phyloP scores from a whole-genome alignment of 2,113 vertebrate genomes.

The Pollachius pollachius region DNA sequence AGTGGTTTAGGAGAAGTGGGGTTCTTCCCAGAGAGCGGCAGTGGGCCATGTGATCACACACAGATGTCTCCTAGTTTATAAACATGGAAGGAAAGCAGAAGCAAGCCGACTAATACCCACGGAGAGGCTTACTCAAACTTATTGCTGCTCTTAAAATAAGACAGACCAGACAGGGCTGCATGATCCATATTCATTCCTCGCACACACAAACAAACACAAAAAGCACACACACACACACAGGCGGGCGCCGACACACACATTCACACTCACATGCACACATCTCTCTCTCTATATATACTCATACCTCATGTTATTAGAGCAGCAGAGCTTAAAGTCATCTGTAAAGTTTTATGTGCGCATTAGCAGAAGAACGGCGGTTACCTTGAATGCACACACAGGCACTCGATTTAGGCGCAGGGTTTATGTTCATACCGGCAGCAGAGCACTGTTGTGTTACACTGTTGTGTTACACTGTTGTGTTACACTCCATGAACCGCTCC shows the following conservation, averaged over 20 bases:
- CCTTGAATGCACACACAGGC: constrained; percentile 16
- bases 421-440: constrained; percentile 15
- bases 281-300: constrained; percentile 15
- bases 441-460: not conserved
- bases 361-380: no score
- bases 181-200: no score
- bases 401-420: constrained; percentile 17
- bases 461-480: not conserved
- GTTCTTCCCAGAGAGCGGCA: no score
- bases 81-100: no score
- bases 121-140: no score
- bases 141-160: no score
- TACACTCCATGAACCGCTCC: not conserved
- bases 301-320: constrained; percentile 31
- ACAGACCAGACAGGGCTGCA: no score
- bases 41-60: no score
- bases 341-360: constrained; percentile 32
- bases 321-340: constrained; percentile 35
- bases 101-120: no score
- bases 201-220: no score
- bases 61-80: no score
- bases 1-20: no score
- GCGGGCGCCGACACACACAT: constrained; percentile 5
- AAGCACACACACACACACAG: constrained; percentile 17
- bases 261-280: constrained; percentile 8